Conservation (phyloP, 2,888 invertebrate species). For the Drosophila paracracens region DNA sequence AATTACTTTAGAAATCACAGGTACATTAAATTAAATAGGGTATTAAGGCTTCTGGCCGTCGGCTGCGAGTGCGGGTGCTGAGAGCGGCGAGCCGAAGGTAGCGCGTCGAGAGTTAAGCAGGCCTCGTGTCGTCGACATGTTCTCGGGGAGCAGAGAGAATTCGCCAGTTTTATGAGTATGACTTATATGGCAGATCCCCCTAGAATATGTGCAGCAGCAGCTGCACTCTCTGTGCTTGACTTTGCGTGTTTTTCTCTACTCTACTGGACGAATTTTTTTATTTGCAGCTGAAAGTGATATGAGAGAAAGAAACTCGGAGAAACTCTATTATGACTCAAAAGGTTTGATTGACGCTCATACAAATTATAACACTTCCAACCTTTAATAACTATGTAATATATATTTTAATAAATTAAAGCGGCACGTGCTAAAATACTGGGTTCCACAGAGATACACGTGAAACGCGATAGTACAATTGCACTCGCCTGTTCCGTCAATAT, state of each 20-base stretch:
- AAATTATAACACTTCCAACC: neutral
- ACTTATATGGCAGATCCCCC: neutral
- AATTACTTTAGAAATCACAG: constrained; percentile 91
- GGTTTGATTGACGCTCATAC: constrained; percentile 64
- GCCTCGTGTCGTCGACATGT: neutral
- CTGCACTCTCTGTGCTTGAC: neutral
- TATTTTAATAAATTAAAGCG: constrained; percentile 86
- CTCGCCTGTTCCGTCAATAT: constrained; percentile 95
- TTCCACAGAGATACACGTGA: constrained; percentile 94
- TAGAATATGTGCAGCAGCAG: neutral
- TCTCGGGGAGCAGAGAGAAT: neutral
- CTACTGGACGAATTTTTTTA: constrained; percentile 18
- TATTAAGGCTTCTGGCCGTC: neutral
- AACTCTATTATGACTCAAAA: constrained; percentile 82
- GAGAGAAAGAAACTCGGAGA: constrained; percentile 79
- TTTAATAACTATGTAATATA: neutral
- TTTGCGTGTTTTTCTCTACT: neutral
- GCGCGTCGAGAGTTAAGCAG: neutral
- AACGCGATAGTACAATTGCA: constrained; percentile 95
- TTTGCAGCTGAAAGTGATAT: constrained; percentile 82
- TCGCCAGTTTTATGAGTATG: neutral
- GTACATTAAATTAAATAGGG: constrained; percentile 85
- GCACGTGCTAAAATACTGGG: constrained; percentile 94
- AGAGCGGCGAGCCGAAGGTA: neutral
- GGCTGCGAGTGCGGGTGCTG: neutral